A percentile compares a stretch with the other conserved stretches of the same genome.
phyloP scores from a whole-genome alignment of 2,888 invertebrate species.

The Nemotelus pantherinus region DNA sequence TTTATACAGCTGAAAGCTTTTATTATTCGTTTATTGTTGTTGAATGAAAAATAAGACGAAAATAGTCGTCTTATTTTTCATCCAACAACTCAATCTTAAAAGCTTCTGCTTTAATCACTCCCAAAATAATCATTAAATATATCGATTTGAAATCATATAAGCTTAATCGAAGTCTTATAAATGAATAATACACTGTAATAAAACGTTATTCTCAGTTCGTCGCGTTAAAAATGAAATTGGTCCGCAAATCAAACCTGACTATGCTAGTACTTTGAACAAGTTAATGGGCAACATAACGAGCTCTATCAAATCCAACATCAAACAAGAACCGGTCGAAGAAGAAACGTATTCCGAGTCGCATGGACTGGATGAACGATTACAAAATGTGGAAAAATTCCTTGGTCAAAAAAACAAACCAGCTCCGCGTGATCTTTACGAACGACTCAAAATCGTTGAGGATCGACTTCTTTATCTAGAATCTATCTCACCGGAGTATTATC shows the following conservation, averaged over 20 bases:
- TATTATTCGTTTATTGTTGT: no score
- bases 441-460: slow-evolving; percentile 80
- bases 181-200: no score
- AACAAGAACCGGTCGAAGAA: slow-evolving; percentile 43
- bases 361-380: slow-evolving; percentile 75
- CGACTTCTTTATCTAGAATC: slow-evolving; percentile 77
- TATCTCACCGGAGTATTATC: slow-evolving; percentile 82
- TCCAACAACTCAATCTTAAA: no score
- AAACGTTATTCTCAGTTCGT: slow-evolving; percentile 67
- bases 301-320: slow-evolving; percentile 11
- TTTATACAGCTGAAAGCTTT: no score
- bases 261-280: slow-evolving; percentile 64
- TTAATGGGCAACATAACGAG: slow-evolving; percentile 61
- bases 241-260: slow-evolving; percentile 70
- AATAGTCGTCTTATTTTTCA: no score
- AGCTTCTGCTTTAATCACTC: no score
- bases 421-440: slow-evolving; percentile 72
- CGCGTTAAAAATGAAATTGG: slow-evolving; percentile 77
- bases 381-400: slow-evolving; percentile 72
- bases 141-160: no score
- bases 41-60: no score
- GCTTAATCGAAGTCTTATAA: no score
- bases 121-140: no score
- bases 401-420: slow-evolving; percentile 66
- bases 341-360: slow-evolving; percentile 42